Evolutionary conservation across 2,797 vertebrate species (phyloP).

Genomic region (Tragelaphus eurycerus): DNA sequence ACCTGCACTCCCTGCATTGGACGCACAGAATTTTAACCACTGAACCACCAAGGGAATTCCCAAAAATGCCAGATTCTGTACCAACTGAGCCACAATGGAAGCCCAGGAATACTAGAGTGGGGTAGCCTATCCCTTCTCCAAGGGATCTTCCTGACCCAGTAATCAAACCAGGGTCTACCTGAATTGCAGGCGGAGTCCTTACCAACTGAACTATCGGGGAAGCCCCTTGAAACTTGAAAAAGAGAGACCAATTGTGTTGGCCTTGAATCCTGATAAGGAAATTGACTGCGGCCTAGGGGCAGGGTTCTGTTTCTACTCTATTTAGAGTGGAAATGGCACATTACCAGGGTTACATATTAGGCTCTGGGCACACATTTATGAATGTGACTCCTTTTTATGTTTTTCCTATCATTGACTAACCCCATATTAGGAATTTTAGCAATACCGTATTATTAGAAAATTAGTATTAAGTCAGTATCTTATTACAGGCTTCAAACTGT

Average conservation of each 20-base stretch:
- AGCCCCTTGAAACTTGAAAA: neutral
- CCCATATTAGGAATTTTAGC: neutral
- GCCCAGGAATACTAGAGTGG: neutral
- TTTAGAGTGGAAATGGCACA: neutral
- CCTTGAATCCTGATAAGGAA: neutral
- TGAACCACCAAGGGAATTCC: neutral
- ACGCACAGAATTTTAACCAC: neutral
- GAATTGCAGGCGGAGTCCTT: neutral
- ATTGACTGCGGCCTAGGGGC: neutral
- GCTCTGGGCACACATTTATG: neutral
- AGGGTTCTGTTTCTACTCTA: neutral
- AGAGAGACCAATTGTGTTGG: neutral
- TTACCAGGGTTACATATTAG: neutral
- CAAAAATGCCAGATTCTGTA: neutral
- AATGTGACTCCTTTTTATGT: neutral
- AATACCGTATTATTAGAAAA: neutral
- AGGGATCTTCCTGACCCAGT: neutral
- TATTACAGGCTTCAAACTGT: neutral
- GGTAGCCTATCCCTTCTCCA: neutral
- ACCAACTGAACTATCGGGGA: neutral
- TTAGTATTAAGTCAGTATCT: neutral
- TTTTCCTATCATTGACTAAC: slow-evolving; percentile 9
- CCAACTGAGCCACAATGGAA: neutral
- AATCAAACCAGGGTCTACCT: neutral
- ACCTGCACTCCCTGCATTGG: neutral